phyloP scores from a whole-genome alignment of 2,797 vertebrate species.

The Benthosema pterotum region DNA sequence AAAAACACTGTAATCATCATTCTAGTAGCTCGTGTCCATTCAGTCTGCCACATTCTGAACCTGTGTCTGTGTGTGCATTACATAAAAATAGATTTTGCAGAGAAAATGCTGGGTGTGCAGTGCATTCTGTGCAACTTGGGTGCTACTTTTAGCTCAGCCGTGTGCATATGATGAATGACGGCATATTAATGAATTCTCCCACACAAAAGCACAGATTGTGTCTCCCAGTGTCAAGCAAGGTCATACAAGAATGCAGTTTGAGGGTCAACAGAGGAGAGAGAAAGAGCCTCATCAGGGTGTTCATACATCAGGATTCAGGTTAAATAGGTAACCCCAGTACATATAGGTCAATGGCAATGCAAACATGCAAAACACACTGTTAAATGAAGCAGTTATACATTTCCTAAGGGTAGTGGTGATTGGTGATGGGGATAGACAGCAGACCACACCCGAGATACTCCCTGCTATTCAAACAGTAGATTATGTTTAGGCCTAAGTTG shows the following conservation, averaged over 20 bases:
- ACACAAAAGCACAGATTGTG: conserved; percentile 12
- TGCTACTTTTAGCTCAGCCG: conserved; percentile 10
- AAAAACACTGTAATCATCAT: conserved; percentile 6
- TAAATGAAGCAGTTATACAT: too few species aligned
- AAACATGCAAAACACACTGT: neutral
- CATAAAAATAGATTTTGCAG: neutral
- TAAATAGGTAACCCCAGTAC: neutral
- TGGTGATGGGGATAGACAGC: too few species aligned
- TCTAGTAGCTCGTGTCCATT: neutral
- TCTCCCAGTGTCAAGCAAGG: neutral
- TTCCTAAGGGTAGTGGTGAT: too few species aligned
- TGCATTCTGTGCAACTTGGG: too few species aligned
- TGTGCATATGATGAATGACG: neutral
- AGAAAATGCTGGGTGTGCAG: neutral
- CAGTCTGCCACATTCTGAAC: neutral
- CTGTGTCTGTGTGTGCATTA: neutral
- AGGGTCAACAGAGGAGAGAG: neutral
- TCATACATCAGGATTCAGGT: neutral
- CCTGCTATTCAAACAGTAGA: too few species aligned
- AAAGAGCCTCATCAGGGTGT: conserved; percentile 7
- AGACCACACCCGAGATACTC: too few species aligned
- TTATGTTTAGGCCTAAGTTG: too few species aligned
- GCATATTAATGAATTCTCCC: conserved; percentile 21
- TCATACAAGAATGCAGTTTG: neutral
- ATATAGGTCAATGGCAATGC: neutral